Evolutionary conservation across 2,888 invertebrate genomes (phyloP), one percentile per base, ranked within the genome.

Genomic region (Callyntrura guangdongensis): DNA sequence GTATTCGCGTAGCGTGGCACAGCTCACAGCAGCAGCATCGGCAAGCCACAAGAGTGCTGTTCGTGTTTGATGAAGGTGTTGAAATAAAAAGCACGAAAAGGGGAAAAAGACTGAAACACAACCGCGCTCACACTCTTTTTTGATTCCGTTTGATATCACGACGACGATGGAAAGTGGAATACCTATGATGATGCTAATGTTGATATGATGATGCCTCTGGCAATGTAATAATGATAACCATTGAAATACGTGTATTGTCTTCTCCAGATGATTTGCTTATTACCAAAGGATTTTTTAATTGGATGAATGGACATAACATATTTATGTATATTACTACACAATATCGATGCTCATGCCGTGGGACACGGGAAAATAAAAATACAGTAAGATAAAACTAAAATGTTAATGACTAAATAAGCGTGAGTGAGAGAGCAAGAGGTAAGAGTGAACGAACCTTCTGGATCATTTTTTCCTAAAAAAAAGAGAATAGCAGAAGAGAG

Each of bases 1-100:
- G 20, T 59, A 27, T 45, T 69, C 69, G 79, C 77, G 64, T 87
- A 67, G 87, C 81, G 47, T 67, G 77, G 61, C 86, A 64, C 67
- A 61, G 59, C 53, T n/a, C n/a, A n/a, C n/a, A n/a, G 3, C 81
- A 27, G 9, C 20, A 49, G 5, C 49, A 53, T 11, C 9, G 22
- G 45, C 14, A 25, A 53, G 59, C 81, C 36, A 12, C 56, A 22
- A 79, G 79, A 79, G 49, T 45, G 14, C 47, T 72, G 6, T 36
- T 72, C 72, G 45, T 36, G 20, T 27, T n/a, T 45, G 47, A 47
- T 64, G 11, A 64, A 90, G 79, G 85, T 90, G 85, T 79, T 85
- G 89, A 84, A 84, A 89, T 83, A 59, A 83, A 84, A 77, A n/a
- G 20, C 89, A 84, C 84, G 84, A 84, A 84, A 84, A 47, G 36